These are phyloP conservation scores for Archips xylosteana DNA, from an alignment of 2,888 invertebrate genomes.

Conservation along the genomic window DNA sequence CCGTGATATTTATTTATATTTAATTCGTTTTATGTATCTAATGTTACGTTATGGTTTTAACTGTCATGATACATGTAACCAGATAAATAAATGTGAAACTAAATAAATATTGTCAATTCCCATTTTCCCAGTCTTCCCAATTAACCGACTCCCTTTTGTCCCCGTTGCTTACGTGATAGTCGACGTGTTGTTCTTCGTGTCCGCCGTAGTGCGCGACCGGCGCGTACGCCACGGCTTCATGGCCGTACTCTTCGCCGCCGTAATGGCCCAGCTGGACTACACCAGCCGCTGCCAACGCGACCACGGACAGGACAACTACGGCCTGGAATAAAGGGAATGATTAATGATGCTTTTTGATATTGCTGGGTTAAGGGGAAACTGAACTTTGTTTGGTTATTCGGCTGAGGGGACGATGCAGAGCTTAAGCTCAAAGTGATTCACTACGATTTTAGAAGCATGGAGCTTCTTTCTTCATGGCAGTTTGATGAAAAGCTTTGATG, in stretches of 20 bases:
- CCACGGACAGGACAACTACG: conserved; percentile 74
- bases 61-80: too few species aligned
- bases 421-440: background rate
- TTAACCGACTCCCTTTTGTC: background rate
- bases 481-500: background rate
- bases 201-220: conserved; percentile 71
- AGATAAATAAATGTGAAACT: too few species aligned
- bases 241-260: conserved; percentile 72
- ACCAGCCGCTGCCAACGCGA: conserved; percentile 76
- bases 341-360: background rate
- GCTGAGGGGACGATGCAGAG: background rate
- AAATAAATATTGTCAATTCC: too few species aligned
- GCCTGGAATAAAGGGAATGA: conserved; percentile 55
- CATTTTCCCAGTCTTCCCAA: background rate
- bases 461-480: background rate
- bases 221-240: conserved; percentile 73
- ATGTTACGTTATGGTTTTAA: too few species aligned
- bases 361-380: background rate
- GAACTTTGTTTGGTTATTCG: background rate
- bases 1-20: too few species aligned
- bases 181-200: conserved; percentile 78
- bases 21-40: too few species aligned
- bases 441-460: background rate
- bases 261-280: conserved; percentile 69
- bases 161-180: conserved; percentile 73